phyloP scores from a whole-genome alignment of 2,797 vertebrate genomes.

The Geotrypetes seraphini region DNA sequence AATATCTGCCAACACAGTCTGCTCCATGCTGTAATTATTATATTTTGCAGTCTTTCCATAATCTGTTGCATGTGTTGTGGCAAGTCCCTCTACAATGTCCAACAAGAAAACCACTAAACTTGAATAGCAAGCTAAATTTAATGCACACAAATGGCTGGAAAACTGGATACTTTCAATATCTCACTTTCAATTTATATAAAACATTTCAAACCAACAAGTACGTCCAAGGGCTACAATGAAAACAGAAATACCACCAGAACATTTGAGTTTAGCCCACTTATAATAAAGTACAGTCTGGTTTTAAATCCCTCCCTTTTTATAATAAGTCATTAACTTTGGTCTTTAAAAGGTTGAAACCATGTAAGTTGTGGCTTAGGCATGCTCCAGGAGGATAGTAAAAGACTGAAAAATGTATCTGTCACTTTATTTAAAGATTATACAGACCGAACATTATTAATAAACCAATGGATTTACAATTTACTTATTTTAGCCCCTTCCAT shows the following conservation, averaged over 20 bases:
- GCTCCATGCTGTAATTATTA: slow-evolving; percentile 51
- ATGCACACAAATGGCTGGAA: slow-evolving; percentile 21
- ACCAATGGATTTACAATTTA: slow-evolving; percentile 7
- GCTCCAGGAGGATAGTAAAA: slow-evolving; percentile 12
- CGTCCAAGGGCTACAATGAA: slow-evolving; percentile 4
- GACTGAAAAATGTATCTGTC: slow-evolving; percentile 10
- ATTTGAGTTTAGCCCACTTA: slow-evolving; percentile 6
- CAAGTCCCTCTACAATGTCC: slow-evolving; percentile 32
- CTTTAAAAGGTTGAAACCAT: slow-evolving; percentile 16
- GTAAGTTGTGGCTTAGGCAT: slow-evolving; percentile 8
- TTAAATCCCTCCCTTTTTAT: not conserved
- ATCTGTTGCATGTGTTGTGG: slow-evolving; percentile 52
- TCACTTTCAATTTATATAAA: slow-evolving; percentile 17
- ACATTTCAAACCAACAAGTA: slow-evolving; percentile 10
- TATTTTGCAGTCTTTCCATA: slow-evolving; percentile 44
- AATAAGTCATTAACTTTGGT: slow-evolving; percentile 1
- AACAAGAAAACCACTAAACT: slow-evolving; percentile 35
- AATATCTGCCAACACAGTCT: slow-evolving; percentile 41
- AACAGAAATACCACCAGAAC: slow-evolving; percentile 9
- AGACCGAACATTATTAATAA: slow-evolving; percentile 5
- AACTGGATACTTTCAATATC: slow-evolving; percentile 26
- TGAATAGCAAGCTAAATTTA: slow-evolving; percentile 35
- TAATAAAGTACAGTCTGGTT: slow-evolving; percentile 1
- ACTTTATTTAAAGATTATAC: slow-evolving; percentile 8
- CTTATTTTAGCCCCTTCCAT: too few relatives aligned